Conservation (phyloP, 2,888 invertebrate genomes). For the Ecliptopera silaceata region DNA sequence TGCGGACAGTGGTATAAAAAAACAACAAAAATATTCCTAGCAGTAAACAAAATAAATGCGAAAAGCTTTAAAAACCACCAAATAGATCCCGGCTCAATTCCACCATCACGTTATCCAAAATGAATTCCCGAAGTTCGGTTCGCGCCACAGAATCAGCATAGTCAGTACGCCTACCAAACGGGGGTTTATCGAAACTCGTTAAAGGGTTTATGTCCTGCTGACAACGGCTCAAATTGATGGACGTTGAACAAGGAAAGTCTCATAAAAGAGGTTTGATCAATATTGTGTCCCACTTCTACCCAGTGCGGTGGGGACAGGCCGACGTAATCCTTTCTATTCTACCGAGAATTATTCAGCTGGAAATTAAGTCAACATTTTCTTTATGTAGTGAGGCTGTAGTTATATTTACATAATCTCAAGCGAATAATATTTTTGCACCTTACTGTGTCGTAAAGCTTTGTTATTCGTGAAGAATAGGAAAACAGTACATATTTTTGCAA, state of each 20-base stretch:
- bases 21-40: not conserved
- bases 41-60: slow-evolving; percentile 1
- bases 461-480: not conserved
- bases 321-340: slow-evolving; percentile 15
- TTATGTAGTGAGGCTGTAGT: not conserved
- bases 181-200: slow-evolving; percentile 51
- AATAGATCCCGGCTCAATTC: slow-evolving; percentile 7
- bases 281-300: slow-evolving; percentile 23
- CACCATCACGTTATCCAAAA: slow-evolving; percentile 11
- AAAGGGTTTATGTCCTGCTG: slow-evolving; percentile 52
- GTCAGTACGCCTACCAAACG: slow-evolving; percentile 30
- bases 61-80: slow-evolving; percentile 11
- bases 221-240: slow-evolving; percentile 50
- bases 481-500: not conserved
- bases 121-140: slow-evolving; percentile 14
- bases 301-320: not conserved
- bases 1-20: too few species aligned
- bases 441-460: slow-evolving; percentile 4
- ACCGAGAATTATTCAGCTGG: slow-evolving; percentile 4
- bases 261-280: slow-evolving; percentile 35
- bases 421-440: slow-evolving; percentile 16
- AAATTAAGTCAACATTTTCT: slow-evolving; percentile 12
- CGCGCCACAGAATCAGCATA: slow-evolving; percentile 13
- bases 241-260: slow-evolving; percentile 38
- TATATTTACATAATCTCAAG: slow-evolving; percentile 14